Conservation (phyloP, 2,113 vertebrate species). For the Odocoileus hemionus region DNA sequence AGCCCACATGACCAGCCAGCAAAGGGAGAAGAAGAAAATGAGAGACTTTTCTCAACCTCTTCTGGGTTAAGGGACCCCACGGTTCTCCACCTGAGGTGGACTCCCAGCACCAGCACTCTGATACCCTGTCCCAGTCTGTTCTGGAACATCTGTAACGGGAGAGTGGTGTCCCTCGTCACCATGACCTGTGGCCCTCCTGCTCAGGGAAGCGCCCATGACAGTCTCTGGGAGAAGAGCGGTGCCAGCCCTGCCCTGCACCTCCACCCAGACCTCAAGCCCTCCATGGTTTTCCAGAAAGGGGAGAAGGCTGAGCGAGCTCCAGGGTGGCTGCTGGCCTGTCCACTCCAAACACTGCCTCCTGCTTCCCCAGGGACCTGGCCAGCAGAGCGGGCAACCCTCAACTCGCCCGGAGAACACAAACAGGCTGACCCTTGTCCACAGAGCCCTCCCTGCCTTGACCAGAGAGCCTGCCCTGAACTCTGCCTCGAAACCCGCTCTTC, state of each 20-base stretch:
- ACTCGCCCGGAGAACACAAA: neutral
- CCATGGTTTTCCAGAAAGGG: neutral
- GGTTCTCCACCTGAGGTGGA: neutral
- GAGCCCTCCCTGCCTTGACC: neutral
- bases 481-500: neutral
- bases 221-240: neutral
- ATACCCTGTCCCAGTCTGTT: too few relatives aligned
- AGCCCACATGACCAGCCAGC: neutral
- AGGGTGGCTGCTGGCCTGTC: neutral
- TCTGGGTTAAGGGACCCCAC: neutral
- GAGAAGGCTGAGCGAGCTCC: neutral
- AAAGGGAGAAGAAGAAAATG: neutral
- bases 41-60: neutral
- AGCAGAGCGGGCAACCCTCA: neutral
- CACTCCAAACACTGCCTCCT: neutral
- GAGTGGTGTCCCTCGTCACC: rapidly evolving
- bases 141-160: neutral
- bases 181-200: neutral
- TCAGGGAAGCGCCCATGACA: neutral
- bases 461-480: neutral
- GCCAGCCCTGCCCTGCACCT: rapidly evolving
- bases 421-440: neutral
- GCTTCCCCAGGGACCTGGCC: neutral
- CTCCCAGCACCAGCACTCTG: neutral
- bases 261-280: neutral